Evolutionary conservation across 2,113 vertebrate genomes (phyloP), one percentile per base, ranked within the genome.

Genomic region (Saccopteryx leptura): DNA sequence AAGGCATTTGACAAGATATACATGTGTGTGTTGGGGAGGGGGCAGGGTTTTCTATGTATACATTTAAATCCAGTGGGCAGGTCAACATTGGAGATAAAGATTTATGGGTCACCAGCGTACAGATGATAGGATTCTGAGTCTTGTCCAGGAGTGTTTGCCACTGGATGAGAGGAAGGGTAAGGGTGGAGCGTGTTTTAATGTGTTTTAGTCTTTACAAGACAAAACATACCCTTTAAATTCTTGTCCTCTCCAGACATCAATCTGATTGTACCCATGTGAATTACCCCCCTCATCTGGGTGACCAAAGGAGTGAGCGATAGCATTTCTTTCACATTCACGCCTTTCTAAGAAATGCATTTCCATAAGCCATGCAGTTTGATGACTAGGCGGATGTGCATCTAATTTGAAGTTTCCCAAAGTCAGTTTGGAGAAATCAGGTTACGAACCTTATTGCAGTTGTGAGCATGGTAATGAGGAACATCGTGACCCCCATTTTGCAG

Each of bases 301-400:
- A 33, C 14, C 31, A 28, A 78, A 90, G 24, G 15, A 46, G 9
- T 19, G 33, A 91, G 4, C 21, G 24, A 6, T 88, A 15, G 4
- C 21, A 26, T n/a, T 83, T 69, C 9, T 56, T 28, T 87, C 21
- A 65, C 2, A 28, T 23, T 61, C 15, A 52, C 6, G 50, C 10
- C 13, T 46, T 79, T 21, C 26, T 54, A 58, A 83, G 66, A 69
- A 56, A 66, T 3, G 5, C 2, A 24, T 65, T 94, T 74, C 81
- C 18, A 8, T 33, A 33, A 82, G 10, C 3, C 21, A 7, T 54
- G 15, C 23, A 11, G 14, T 83, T 86, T 54, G 48, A 52, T 81
- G 46, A 4, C 5, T 52, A 24, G 3, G 21, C 28, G 75, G 66
- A 66, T 4, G 2, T 0, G 0, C 9, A 31, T 28, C 17, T 65